These are phyloP conservation scores for Cheilosia urbana DNA, from an alignment of 2,888 invertebrate genomes.

Conservation along the genomic window DNA sequence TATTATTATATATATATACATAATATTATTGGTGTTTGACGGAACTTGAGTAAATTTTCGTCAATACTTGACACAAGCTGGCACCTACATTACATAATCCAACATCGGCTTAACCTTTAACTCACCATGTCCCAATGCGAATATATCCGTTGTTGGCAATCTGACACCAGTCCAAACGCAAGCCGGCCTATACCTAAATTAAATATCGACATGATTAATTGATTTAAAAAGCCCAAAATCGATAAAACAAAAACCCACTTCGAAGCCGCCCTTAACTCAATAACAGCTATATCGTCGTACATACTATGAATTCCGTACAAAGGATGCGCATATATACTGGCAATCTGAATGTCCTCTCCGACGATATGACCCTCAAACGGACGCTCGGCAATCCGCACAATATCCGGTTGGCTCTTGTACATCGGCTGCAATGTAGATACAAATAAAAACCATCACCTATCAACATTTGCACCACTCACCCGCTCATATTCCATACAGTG, in stretches of 20 bases:
- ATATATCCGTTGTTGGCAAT: conserved; percentile 27
- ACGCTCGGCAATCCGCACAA: conserved; percentile 53
- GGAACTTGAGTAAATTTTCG: no score
- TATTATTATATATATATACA: no score
- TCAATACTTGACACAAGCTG: no score
- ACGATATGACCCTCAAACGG: conserved; percentile 1
- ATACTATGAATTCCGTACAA: conserved; percentile 35
- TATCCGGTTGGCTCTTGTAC: conserved; percentile 50
- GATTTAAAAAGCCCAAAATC: background rate
- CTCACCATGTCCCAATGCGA: conserved; percentile 65
- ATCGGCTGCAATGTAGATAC: conserved; percentile 21
- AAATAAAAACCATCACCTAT: background rate
- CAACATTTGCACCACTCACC: conserved; percentile 22
- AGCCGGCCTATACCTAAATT: conserved; percentile 42
- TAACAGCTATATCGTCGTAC: conserved; percentile 62
- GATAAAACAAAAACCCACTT: conserved; percentile 2
- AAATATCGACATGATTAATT: no score
- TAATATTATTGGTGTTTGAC: no score
- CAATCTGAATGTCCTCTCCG: conserved; percentile 54
- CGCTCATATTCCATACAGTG: conserved; percentile 61
- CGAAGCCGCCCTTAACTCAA: conserved; percentile 39
- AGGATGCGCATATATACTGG: conserved; percentile 30
- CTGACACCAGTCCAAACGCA: conserved; percentile 44
- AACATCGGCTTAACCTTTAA: background rate
- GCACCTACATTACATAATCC: background rate